Evolutionary conservation across 2,113 vertebrate genomes (phyloP), one percentile per base, ranked within the genome.

Genomic region (Puma concolor): DNA sequence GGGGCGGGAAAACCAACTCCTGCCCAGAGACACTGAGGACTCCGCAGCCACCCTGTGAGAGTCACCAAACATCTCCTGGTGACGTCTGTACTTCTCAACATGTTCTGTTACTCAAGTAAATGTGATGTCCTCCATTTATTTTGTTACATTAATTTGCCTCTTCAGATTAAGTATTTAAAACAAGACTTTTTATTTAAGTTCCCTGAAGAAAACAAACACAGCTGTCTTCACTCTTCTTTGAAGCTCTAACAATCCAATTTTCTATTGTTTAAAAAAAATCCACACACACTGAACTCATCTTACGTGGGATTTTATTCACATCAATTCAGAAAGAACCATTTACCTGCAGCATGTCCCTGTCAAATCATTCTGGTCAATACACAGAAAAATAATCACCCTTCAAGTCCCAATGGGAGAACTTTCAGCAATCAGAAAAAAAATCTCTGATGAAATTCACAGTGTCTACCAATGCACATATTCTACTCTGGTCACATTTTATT

Each of bases 101-200:
- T 88, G 72, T 92, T 95, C 97, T 92, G 66, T 76, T 66, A 96
- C 69, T 95, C 64, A 87, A 97, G 94, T 90, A 97, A 98, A 96
- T 63, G 97, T 64, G 80, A 91, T 21, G 88, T 96, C 67, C 95
- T 86, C 66, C 38, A 1, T 38, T 81, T 50, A 71, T 71, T 91
- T 54, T 76, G 25, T 63, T 81, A 84, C 69, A 95, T 88, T 64
- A 96, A 97, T 91, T 92, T 92, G 69, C 80, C 57, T 16, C 82
- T 88, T 91, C 76, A 96, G 89, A 97, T 86, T 91, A 97, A 96
- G 83, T 83, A 97, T 97, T 98, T 98, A 98, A 98, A 98, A 91
- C 82, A 96, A 96, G 95, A 97, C 95, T 96, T 97, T 98, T 98
- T 97, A 98, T 97, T 98, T 97, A 97, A 83, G 94, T 92, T 98